Base-by-base conservation (phyloP, 2,888 invertebrate species). In the Tethea ocularis region DNA sequence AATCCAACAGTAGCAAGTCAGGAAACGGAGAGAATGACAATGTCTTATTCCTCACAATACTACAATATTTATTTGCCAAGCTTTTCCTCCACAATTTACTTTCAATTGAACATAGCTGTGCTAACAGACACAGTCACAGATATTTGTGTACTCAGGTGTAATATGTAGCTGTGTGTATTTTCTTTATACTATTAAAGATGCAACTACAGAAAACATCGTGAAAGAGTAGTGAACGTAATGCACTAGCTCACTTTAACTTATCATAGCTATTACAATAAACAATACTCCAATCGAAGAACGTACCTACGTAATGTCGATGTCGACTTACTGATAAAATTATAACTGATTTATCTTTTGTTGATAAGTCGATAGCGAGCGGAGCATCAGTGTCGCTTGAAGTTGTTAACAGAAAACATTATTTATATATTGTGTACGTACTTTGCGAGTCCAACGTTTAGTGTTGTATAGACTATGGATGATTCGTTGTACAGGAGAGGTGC, bases 391-490 rank as follows among this genome's bases (percentile, higher is more conserved):
- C 73, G 67, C 71, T 60, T 77, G 69, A 78, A 71, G 77, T 66
- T 69, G 80, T 80, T 77, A 84, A 83, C 80, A 80, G 81, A 81
- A 67, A 79, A 81, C 80, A 81, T 59, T n/a, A 68, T 66, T 62
- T 60, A 68, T 62, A 64, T 64, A 58, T 53, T 61, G n/a, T n/a
- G n/a, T n/a, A n/a, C n/a, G n/a, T n/a, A 51, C 52, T 2, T 41
- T 56, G 54, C 51, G 24, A 23, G 22, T 29, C 10, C 5, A 29
- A 55, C 51, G 26, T 36, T 6, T 59, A 58, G 29, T n/a, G 17
- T 36, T 38, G 22, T 56, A 29, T 63, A 8, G 4, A 63, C 51
- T 53, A 80, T 82, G 76, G 71, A 66, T 26, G 74, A 76, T 36
- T 58, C 57, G 17, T 57, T 57, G 56, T 53, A 63, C 17, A 61